phyloP scores from a whole-genome alignment of 2,797 vertebrate species.

The Phylloscopus collybita region DNA sequence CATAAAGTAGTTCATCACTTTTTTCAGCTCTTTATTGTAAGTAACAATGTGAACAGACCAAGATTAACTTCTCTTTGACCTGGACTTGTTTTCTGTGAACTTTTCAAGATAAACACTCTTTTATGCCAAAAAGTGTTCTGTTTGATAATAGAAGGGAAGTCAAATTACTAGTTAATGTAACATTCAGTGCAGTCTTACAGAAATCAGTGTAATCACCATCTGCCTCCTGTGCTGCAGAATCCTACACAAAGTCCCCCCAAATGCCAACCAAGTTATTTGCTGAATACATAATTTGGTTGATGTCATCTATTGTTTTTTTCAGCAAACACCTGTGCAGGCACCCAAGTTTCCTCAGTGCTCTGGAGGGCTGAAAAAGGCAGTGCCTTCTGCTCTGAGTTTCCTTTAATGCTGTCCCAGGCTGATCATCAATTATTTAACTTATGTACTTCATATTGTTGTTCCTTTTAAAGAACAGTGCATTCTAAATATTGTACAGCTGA shows the following conservation, averaged over 20 bases:
- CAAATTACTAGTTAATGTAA: conserved; percentile 31
- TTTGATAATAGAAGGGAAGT: conserved; percentile 8
- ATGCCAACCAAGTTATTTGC: conserved; percentile 31
- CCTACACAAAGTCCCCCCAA: conserved; percentile 41
- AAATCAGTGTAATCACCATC: conserved; percentile 48
- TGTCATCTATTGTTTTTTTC: conserved; percentile 44
- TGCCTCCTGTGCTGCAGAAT: conserved; percentile 39
- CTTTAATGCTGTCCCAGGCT: neutral
- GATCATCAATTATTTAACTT: neutral
- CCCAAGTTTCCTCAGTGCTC: neutral
- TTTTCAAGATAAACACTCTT: neutral
- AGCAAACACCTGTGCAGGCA: neutral
- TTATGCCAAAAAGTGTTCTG: neutral
- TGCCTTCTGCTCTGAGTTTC: neutral
- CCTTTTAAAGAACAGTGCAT: conserved; percentile 4
- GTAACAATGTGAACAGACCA: neutral
- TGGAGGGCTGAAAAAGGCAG: neutral
- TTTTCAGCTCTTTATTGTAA: neutral
- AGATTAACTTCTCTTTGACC: neutral
- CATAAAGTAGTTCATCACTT: neutral
- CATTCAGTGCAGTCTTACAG: conserved; percentile 1
- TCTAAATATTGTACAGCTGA: conserved; percentile 33
- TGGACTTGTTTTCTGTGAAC: neutral
- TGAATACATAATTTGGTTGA: conserved; percentile 24
- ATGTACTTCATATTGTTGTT: neutral